phyloP scores from a whole-genome alignment of 1,140 invertebrate species.

The Myzus persicae region DNA sequence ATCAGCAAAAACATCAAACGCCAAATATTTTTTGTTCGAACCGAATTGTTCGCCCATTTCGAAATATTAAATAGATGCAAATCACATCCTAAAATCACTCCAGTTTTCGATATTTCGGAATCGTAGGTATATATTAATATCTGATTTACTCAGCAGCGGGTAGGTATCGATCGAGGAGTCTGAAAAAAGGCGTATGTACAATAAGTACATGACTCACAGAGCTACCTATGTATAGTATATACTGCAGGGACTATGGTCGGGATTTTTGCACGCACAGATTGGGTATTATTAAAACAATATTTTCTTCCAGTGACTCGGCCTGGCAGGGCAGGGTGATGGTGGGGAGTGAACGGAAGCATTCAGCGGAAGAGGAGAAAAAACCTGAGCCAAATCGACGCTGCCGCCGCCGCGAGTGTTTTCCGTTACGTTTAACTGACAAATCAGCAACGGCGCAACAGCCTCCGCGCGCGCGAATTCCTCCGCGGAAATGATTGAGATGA shows the following conservation, averaged over 20 bases:
- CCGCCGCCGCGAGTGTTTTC: constrained; percentile 31
- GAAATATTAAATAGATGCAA: background rate
- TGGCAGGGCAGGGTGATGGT: background rate
- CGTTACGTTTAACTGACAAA: constrained; percentile 58
- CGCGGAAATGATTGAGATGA: constrained; percentile 58
- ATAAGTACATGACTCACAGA: background rate
- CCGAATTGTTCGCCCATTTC: background rate
- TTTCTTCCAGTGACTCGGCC: background rate
- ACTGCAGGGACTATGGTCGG: background rate
- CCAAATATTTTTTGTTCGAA: background rate
- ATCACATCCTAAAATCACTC: background rate
- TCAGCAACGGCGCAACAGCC: constrained; percentile 26
- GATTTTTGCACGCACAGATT: background rate
- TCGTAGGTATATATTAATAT: background rate
- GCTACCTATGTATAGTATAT: background rate
- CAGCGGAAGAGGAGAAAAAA: background rate
- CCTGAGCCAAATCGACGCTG: constrained; percentile 24
- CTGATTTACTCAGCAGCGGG: background rate
- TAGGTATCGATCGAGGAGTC: background rate
- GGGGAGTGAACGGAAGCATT: background rate
- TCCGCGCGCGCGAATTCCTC: constrained; percentile 13
- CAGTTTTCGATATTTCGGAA: background rate
- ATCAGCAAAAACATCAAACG: background rate
- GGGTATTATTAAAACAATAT: constrained; percentile 54
- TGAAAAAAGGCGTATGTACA: background rate